Evolutionary conservation across 2,888 invertebrate genomes (phyloP), one percentile per base, ranked within the genome.

Genomic region (Magallana nippona): DNA sequence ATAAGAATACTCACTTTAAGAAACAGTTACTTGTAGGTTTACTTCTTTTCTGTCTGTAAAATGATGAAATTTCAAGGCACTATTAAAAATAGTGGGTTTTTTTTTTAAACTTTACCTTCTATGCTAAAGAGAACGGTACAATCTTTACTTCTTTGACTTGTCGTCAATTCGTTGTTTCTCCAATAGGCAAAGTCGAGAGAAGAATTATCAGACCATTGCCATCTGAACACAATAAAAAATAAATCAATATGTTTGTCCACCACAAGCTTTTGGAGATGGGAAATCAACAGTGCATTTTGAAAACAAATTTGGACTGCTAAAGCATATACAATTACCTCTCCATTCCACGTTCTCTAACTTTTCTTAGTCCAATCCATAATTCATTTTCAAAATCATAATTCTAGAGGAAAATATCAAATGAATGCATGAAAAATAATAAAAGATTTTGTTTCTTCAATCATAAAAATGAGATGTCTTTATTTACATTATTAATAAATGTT

Each of bases 321-420:
- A 44, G 44, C 44, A 44, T 8, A 44, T 5, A 44, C 44, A 44
- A 44, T 44, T 44, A 71, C 71, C 71, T 71, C 19, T 71, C 11
- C 15, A 71, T 11, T 22, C 71, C 71, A 11, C 71, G 71, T 15
- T 71, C 13, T 2, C 27, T 71, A 71, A 71, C 71, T 71, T 15
- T 71, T 71, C 32, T 71, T 11, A 71, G 11, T 13, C 71, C 71
- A 71, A 71, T 71, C 71, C 71, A 71, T 22, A 27, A 13, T 27
- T 71, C 71, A 10, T 19, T 62, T 22, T 71, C 71, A 13, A 13
- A 13, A 27, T 15, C 27, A 15, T 71, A 11, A 2, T 27, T 71
- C 71, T 71, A 32, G 15, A 15, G 32, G 32, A 27, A 71, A 11
- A 19, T 19, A 44, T 44, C 44, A 44, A 44, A 44, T 44, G 44